Evolutionary conservation across 2,888 invertebrate species (phyloP).

Genomic region (Thereva unica): DNA sequence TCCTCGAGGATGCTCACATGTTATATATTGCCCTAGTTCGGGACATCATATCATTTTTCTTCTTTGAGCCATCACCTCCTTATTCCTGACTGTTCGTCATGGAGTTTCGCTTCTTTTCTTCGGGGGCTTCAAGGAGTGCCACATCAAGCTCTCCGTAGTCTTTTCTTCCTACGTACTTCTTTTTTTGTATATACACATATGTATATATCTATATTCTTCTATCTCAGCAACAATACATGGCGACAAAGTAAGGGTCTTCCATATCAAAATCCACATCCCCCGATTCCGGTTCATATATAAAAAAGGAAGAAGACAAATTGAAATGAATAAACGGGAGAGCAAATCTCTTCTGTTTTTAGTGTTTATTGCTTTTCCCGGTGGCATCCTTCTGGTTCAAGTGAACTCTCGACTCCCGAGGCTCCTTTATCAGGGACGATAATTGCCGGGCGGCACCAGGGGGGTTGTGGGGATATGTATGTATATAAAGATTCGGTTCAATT

Average conservation of each 20-base stretch:
- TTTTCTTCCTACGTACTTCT: no score
- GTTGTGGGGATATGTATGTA: background rate
- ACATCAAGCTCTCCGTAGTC: no score
- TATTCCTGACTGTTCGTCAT: no score
- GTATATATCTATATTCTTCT: no score
- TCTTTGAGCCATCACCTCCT: no score
- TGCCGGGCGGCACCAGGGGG: slow-evolving; percentile 8
- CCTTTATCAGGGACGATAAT: background rate
- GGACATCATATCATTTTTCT: no score
- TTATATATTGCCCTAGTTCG: no score
- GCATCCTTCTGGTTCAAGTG: background rate
- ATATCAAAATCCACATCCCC: background rate
- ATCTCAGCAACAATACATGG: no score
- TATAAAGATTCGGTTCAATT: background rate
- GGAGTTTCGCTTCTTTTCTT: no score
- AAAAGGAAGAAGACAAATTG: slow-evolving; percentile 11
- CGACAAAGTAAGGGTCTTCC: background rate
- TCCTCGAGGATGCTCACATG: no score
- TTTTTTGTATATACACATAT: no score
- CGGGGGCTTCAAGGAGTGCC: no score
- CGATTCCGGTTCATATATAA: background rate
- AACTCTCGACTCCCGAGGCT: slow-evolving; percentile 6
- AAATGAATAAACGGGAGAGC: slow-evolving; percentile 6
- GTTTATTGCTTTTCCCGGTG: background rate
- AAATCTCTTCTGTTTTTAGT: slow-evolving; percentile 5